These are phyloP conservation scores for Apis florea DNA, from an alignment of 1,140 invertebrate genomes.

Conservation along the genomic window DNA sequence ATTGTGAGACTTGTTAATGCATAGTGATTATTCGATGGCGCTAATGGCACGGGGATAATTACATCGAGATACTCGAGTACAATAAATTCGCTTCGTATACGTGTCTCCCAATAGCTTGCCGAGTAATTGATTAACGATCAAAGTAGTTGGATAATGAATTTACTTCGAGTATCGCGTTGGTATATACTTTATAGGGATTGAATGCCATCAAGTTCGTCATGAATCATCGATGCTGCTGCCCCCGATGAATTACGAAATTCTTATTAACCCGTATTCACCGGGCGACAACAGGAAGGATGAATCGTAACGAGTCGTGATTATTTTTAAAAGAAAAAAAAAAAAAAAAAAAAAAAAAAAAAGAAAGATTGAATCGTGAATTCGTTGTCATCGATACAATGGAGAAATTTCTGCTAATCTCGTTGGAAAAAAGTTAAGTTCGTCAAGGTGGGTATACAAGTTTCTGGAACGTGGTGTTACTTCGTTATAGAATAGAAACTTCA, in stretches of 20 bases:
- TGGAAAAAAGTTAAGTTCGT: neutral
- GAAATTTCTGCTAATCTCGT: neutral
- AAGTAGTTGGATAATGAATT: constrained; percentile 11
- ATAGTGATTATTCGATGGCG: constrained; percentile 4
- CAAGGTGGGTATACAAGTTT: constrained; percentile 19
- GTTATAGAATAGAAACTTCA: constrained; percentile 27
- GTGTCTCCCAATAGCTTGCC: neutral
- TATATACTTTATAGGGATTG: neutral
- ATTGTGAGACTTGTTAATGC: neutral
- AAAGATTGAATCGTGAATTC: no score
- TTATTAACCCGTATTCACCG: no score
- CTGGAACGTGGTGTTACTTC: constrained; percentile 21
- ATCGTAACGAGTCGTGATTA: neutral
- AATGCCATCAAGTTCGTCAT: constrained; percentile 2
- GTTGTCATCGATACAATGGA: no score
- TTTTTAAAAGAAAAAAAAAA: no score
- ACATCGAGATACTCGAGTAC: constrained; percentile 3
- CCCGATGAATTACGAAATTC: neutral
- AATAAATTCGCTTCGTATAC: neutral
- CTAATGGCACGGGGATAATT: constrained; percentile 13
- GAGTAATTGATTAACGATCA: constrained; percentile 32
- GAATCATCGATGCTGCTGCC: neutral
- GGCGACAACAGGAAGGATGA: no score
- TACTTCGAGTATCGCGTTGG: neutral
- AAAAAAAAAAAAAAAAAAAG: no score